A percentile compares a stretch with the other conserved stretches of the same genome.
phyloP scores from a whole-genome alignment of 2,888 invertebrate species.

The Acrobasis suavella region DNA sequence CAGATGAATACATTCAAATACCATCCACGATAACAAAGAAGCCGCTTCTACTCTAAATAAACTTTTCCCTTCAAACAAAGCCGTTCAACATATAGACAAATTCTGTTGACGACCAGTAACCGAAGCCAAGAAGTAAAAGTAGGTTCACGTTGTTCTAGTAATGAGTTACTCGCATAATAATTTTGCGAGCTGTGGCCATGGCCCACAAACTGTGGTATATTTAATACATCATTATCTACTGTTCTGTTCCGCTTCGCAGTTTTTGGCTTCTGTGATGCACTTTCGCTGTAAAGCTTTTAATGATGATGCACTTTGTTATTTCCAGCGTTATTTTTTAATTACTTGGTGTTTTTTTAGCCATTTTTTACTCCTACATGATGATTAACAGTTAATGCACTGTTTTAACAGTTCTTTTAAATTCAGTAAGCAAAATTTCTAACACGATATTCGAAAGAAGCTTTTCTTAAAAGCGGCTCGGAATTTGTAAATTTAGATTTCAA shows the following conservation, averaged over 20 bases:
- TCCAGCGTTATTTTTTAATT: not conserved
- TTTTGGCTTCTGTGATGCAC: slow-evolving; percentile 25
- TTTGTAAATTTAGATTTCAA: not conserved
- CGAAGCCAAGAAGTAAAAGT: slow-evolving; percentile 42
- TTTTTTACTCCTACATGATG: not conserved
- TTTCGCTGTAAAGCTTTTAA: slow-evolving; percentile 26
- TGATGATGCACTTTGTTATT: not conserved
- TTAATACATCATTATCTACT: slow-evolving; percentile 45
- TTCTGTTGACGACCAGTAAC: slow-evolving; percentile 4
- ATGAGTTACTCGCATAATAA: slow-evolving; percentile 43
- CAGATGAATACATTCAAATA: not conserved
- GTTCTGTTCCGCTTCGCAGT: slow-evolving; percentile 28
- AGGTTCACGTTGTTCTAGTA: slow-evolving; percentile 38
- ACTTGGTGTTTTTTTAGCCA: not conserved
- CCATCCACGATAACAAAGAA: not conserved
- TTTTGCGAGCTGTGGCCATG: slow-evolving; percentile 49
- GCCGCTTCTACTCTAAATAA: not conserved
- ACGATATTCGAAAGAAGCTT: not conserved
- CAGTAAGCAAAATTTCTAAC: not conserved
- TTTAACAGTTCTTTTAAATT: too few species aligned
- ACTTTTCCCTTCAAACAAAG: not conserved
- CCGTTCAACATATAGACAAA: not conserved
- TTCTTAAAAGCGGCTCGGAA: not conserved
- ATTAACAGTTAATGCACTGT: not conserved
- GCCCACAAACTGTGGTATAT: slow-evolving; percentile 47